Evolutionary conservation across 2,113 vertebrate species (phyloP).

Genomic region (Otis tarda): DNA sequence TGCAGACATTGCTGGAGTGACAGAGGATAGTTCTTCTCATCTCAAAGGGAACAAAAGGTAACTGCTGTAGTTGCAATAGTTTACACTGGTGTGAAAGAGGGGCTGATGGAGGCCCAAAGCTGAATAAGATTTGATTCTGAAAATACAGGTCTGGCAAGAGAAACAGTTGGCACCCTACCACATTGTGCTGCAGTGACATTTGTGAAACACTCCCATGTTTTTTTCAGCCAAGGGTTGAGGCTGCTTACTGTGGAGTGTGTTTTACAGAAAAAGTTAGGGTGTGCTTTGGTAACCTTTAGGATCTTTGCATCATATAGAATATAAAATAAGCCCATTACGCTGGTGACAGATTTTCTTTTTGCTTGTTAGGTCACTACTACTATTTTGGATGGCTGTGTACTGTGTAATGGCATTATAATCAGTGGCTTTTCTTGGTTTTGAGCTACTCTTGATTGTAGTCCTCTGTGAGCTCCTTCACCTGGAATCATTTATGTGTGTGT

Average conservation of each 20-base stretch:
- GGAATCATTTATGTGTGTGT: neutral
- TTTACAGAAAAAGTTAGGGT: neutral
- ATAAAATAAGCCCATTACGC: neutral
- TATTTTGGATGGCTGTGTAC: neutral
- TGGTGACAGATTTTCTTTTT: neutral
- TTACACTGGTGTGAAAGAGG: neutral
- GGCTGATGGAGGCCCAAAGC: neutral
- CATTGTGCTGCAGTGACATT: neutral
- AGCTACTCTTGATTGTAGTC: neutral
- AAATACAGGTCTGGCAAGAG: neutral
- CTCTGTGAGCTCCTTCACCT: neutral
- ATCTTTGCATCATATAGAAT: neutral
- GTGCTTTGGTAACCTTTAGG: neutral
- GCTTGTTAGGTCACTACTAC: neutral
- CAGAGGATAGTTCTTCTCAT: neutral
- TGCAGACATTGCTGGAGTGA: neutral
- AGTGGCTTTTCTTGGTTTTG: neutral
- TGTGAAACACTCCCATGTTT: neutral
- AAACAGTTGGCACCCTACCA: neutral
- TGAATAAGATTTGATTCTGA: neutral
- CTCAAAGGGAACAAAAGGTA: neutral
- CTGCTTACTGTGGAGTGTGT: neutral
- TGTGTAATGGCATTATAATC: neutral
- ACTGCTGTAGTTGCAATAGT: neutral
- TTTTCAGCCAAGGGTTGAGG: neutral